Evolutionary conservation across 2,113 vertebrate species (phyloP).

Genomic region (Pollachius pollachius): DNA sequence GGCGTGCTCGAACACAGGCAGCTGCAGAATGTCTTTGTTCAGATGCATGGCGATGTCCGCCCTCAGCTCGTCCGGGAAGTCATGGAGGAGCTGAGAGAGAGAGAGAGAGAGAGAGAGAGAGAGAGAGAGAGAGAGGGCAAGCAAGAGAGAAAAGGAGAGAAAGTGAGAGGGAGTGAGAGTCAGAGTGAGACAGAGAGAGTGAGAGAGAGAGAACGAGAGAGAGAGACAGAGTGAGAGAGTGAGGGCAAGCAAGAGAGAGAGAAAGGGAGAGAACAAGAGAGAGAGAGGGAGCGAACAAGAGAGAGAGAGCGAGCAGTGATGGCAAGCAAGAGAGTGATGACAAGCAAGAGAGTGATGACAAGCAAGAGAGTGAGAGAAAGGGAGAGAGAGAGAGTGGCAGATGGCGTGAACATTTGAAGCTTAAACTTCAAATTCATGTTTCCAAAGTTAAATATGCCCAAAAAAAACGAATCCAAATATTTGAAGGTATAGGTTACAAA

Average conservation of each 20-base stretch:
- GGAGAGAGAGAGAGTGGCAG: neutral
- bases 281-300: neutral
- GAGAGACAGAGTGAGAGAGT: neutral
- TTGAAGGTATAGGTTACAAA: no score
- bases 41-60: constrained; percentile 95
- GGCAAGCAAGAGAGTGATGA: neutral
- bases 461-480: no score
- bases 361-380: neutral
- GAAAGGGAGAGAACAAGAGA: neutral
- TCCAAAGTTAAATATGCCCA: no score
- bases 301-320: neutral
- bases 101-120: neutral
- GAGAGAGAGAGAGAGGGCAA: neutral
- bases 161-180: neutral
- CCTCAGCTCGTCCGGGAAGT: constrained; percentile 92
- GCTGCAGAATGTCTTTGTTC: constrained; percentile 95
- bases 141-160: neutral
- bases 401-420: neutral
- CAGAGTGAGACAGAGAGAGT: neutral
- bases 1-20: constrained; percentile 86
- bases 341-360: neutral
- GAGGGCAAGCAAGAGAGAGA: neutral
- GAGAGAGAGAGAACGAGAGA: neutral
- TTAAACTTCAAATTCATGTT: no score
- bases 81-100: constrained; percentile 82